Evolutionary conservation across 1,140 invertebrate species (phyloP).

Genomic region (Atta texana): DNA sequence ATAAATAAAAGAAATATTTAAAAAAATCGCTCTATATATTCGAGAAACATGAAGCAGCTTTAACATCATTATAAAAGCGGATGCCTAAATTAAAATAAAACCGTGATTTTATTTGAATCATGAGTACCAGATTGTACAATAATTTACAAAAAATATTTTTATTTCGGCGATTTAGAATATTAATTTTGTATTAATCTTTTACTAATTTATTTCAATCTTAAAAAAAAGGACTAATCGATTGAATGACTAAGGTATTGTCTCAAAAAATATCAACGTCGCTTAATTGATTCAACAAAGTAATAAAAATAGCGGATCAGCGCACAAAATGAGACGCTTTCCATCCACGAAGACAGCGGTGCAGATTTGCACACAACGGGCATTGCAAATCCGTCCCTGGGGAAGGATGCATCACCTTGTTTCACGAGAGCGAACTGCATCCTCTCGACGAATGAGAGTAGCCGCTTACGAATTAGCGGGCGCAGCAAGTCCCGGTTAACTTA

Average conservation of each 20-base stretch:
- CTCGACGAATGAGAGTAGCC: slow-evolving; percentile 73
- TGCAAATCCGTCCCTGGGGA: slow-evolving; percentile 23
- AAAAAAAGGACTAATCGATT: background rate
- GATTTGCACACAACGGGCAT: background rate
- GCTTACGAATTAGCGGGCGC: slow-evolving; percentile 75
- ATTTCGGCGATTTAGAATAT: background rate
- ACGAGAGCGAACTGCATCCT: slow-evolving; percentile 48
- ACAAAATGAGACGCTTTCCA: background rate
- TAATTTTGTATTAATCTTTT: background rate
- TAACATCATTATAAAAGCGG: background rate
- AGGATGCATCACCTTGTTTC: slow-evolving; percentile 56
- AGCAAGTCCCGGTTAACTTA: slow-evolving; percentile 61
- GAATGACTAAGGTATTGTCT: background rate
- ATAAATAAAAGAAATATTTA: background rate
- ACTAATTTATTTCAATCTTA: background rate
- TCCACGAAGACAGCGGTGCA: background rate
- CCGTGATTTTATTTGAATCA: background rate
- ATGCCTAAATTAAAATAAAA: background rate
- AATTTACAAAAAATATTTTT: background rate
- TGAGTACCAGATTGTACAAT: background rate
- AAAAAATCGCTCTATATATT: slow-evolving; percentile 19
- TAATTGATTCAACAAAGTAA: background rate
- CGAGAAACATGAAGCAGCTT: background rate
- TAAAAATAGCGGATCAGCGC: background rate
- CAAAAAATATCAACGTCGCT: background rate